Conservation (phyloP, 64 coral and sea anemone species). For the Montipora capricornis region DNA sequence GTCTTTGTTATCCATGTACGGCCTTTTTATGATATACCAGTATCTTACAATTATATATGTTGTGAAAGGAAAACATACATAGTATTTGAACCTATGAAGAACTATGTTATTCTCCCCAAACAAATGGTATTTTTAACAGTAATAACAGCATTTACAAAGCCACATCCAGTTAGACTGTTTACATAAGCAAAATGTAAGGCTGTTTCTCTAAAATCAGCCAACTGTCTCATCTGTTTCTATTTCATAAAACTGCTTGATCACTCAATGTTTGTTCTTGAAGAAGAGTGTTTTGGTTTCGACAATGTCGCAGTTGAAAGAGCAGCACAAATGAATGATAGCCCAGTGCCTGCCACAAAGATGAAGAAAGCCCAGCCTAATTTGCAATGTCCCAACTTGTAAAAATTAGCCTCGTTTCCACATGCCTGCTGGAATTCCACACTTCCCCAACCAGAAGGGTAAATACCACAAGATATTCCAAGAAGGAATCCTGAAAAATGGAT, state of each 20-base stretch:
- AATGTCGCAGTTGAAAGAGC: conserved; percentile 19
- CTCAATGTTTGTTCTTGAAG: neutral
- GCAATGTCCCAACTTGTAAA: conserved; percentile 64
- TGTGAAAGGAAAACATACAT: too few relatives aligned
- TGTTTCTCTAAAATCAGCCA: neutral
- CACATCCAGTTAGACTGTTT: too few relatives aligned
- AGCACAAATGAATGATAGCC: conserved; percentile 52
- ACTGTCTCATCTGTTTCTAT: neutral
- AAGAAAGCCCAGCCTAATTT: conserved; percentile 74
- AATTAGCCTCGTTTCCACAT: conserved; percentile 53
- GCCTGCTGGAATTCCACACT: conserved; percentile 66
- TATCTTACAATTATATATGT: too few relatives aligned
- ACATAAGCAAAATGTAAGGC: too few relatives aligned
- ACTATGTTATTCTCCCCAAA: too few relatives aligned
- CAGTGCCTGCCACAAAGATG: conserved; percentile 38
- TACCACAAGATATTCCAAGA: conserved; percentile 46
- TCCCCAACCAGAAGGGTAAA: conserved; percentile 75
- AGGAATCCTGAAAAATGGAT: conserved; percentile 46
- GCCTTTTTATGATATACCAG: too few relatives aligned
- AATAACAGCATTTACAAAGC: too few relatives aligned
- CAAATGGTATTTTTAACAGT: too few relatives aligned
- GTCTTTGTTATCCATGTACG: too few relatives aligned
- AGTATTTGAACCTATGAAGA: too few relatives aligned
- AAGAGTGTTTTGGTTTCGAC: neutral
- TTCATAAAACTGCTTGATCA: conserved; percentile 4